These are phyloP conservation scores for Troglohyphantes excavatus DNA, from an alignment of 2,888 invertebrate species.

Conservation along the genomic window DNA sequence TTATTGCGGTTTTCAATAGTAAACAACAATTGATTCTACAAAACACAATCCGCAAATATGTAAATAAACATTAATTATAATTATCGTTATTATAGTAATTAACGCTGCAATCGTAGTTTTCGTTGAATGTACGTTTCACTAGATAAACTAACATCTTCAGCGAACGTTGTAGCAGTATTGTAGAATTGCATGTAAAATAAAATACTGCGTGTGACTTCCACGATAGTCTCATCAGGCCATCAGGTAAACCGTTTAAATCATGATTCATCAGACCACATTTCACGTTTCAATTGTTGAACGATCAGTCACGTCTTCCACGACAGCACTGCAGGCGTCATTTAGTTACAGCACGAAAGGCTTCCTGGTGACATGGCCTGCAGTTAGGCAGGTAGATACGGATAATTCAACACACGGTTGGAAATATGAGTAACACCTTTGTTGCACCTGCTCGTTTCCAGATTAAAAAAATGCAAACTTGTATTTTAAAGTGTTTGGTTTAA, in stretches of 20 bases:
- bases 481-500: too few relatives aligned
- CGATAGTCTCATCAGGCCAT: neutral
- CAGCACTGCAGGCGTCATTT: neutral
- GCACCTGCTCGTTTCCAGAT: neutral
- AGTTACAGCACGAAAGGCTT: neutral
- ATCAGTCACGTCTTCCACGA: constrained; percentile 1
- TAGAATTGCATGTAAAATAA: neutral
- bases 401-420: constrained; percentile 5
- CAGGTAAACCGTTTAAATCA: neutral
- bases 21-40: too few relatives aligned
- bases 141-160: too few relatives aligned
- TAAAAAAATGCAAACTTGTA: neutral
- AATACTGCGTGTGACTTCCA: neutral
- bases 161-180: too few relatives aligned
- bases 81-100: too few relatives aligned
- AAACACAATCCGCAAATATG: too few relatives aligned
- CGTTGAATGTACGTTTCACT: too few relatives aligned
- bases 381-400: neutral
- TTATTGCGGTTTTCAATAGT: too few relatives aligned
- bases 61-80: too few relatives aligned
- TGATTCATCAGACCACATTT: constrained; percentile 4
- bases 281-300: constrained; percentile 9
- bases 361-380: neutral
- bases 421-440: neutral
- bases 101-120: too few relatives aligned